Conservation (phyloP, 1,140 invertebrate genomes). For the Eupeodes corollae region DNA sequence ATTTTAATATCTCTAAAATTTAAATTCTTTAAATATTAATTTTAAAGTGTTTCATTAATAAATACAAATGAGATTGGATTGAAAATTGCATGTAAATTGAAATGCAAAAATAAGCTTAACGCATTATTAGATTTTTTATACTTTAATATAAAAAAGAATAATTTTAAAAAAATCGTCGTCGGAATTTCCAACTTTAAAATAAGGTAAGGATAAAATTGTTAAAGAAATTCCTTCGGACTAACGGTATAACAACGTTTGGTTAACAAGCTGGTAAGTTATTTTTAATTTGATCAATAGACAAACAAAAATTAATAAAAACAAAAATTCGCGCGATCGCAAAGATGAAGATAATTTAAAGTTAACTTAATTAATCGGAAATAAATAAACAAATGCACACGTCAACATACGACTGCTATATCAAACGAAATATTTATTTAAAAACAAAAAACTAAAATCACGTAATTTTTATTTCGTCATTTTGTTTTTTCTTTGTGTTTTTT, state of each 20-base stretch:
- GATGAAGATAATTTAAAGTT: slow-evolving; percentile 8
- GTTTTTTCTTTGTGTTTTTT: slow-evolving; percentile 5
- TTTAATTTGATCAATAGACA: slow-evolving; percentile 23
- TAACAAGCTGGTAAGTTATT: slow-evolving; percentile 29
- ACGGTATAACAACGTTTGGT: slow-evolving; percentile 32
- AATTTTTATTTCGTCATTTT: slow-evolving; percentile 1
- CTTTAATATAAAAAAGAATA: neutral
- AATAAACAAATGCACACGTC: slow-evolving; percentile 26
- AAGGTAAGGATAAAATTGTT: slow-evolving; percentile 29
- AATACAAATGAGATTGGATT: too few species aligned
- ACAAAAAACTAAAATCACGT: neutral
- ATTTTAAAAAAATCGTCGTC: slow-evolving; percentile 1
- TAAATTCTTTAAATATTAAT: too few species aligned
- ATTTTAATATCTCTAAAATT: too few species aligned
- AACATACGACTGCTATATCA: slow-evolving; percentile 25
- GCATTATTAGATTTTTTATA: neutral
- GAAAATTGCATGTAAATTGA: too few species aligned
- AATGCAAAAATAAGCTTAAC: neutral
- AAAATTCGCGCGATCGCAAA: neutral
- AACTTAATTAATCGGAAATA: slow-evolving; percentile 7
- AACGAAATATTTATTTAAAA: slow-evolving; percentile 6
- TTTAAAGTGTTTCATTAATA: too few species aligned
- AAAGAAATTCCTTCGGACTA: slow-evolving; percentile 23
- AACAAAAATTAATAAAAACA: slow-evolving; percentile 1
- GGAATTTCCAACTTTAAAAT: slow-evolving; percentile 12